phyloP scores from a whole-genome alignment of 2,797 vertebrate genomes.

The Glossophaga mutica region DNA sequence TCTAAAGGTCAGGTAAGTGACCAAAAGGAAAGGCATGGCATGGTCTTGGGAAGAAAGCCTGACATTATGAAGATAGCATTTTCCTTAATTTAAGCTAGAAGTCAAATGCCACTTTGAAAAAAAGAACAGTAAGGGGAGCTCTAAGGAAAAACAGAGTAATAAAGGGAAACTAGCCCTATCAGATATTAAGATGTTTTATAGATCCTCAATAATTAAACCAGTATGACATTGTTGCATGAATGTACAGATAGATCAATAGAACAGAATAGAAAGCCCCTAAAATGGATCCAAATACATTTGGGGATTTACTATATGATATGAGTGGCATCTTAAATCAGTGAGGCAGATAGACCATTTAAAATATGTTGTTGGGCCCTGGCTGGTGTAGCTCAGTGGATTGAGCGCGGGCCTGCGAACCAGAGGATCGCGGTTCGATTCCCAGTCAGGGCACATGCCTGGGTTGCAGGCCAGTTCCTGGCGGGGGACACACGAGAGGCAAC shows the following conservation, averaged over 20 bases:
- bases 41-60: not conserved
- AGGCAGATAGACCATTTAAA: not conserved
- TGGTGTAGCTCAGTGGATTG: too few relatives aligned
- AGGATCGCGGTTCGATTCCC: too few relatives aligned
- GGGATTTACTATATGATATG: not conserved
- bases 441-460: too few relatives aligned
- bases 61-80: not conserved
- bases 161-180: not conserved
- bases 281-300: not conserved
- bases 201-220: not conserved
- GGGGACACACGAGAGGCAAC: too few relatives aligned
- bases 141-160: not conserved
- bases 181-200: not conserved
- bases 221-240: not conserved
- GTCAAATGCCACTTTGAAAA: not conserved
- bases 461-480: too few relatives aligned
- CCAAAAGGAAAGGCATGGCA: not conserved
- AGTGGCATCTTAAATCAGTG: not conserved
- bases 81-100: not conserved
- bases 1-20: not conserved
- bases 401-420: too few relatives aligned
- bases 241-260: not conserved
- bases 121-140: not conserved
- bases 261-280: not conserved
- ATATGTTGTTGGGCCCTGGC: not conserved